A percentile compares a stretch with the other conserved stretches of the same genome.
Conservation (phyloP, 2,113 vertebrate species). For the zebrafish (Danio rerio) region DNA sequence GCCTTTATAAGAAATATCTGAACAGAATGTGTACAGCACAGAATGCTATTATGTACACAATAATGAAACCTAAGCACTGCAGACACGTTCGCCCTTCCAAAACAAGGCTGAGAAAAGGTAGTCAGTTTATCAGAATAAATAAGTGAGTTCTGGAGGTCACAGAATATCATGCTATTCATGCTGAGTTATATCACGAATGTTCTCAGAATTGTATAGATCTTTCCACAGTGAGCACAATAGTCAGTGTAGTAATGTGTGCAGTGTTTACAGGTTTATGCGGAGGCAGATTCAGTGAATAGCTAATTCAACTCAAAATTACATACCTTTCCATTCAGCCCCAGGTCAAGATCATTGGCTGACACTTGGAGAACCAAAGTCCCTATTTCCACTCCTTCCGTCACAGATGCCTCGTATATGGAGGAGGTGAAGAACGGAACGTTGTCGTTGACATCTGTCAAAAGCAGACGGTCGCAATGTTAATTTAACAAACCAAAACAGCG, state of each 20-base stretch:
- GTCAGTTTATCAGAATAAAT: not conserved
- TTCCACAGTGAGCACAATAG: not conserved
- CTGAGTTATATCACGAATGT: not conserved
- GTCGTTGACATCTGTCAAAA: slow-evolving; percentile 86
- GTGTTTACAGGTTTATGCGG: not conserved
- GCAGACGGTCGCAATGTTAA: not conserved
- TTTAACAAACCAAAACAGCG: not conserved
- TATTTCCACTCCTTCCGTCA: slow-evolving; percentile 82
- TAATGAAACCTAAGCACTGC: not conserved
- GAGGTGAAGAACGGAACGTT: slow-evolving; percentile 93
- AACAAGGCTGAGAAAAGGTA: not conserved
- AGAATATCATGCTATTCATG: slow-evolving; percentile 1
- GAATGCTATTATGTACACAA: not conserved
- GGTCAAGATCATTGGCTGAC: slow-evolving; percentile 84
- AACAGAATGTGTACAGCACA: not conserved
- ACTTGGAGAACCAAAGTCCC: slow-evolving; percentile 85
- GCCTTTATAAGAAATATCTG: not conserved
- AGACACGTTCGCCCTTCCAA: not conserved
- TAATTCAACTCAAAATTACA: slow-evolving; percentile 10
- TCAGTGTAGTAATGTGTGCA: not conserved
- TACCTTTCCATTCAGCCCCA: slow-evolving; percentile 87
- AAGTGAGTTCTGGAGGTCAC: not conserved
- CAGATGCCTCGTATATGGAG: slow-evolving; percentile 86
- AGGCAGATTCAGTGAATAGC: not conserved
- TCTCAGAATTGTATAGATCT: slow-evolving; percentile 6